These are phyloP conservation scores for Sicus ferrugineus DNA, from an alignment of 2,888 invertebrate species.

Conservation along the genomic window DNA sequence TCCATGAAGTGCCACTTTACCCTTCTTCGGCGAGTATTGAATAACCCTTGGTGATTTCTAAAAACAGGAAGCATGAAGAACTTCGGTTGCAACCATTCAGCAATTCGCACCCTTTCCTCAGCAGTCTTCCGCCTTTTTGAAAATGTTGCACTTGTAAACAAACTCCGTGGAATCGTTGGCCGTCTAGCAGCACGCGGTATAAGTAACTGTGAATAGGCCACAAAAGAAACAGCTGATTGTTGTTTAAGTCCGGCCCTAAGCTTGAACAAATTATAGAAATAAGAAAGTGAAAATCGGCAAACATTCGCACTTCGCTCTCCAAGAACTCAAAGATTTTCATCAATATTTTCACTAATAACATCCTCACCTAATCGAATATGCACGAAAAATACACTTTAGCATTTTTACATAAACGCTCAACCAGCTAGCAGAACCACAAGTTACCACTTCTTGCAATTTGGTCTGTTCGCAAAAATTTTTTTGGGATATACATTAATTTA, in stretches of 20 bases:
- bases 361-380: slow-evolving; percentile 36
- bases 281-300: neutral
- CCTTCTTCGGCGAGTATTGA: slow-evolving; percentile 67
- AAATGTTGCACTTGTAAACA: slow-evolving; percentile 53
- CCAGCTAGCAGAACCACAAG: too few relatives aligned
- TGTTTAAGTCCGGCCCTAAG: neutral
- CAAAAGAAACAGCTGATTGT: slow-evolving; percentile 21
- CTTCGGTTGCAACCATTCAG: neutral
- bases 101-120: slow-evolving; percentile 69
- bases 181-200: slow-evolving; percentile 27
- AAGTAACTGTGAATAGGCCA: slow-evolving; percentile 17
- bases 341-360: slow-evolving; percentile 21
- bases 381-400: slow-evolving; percentile 35
- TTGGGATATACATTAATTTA: too few relatives aligned
- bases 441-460: too few relatives aligned
- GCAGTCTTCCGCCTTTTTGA: slow-evolving; percentile 71
- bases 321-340: neutral
- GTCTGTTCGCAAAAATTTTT: too few relatives aligned
- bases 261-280: neutral
- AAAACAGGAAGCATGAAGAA: neutral
- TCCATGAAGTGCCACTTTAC: slow-evolving; percentile 43
- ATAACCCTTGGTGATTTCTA: slow-evolving; percentile 68
- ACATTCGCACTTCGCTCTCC: slow-evolving; percentile 10
- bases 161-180: slow-evolving; percentile 45
- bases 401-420: slow-evolving; percentile 31